Evolutionary conservation across 2,888 invertebrate genomes (phyloP), one percentile per base, ranked within the genome.

Genomic region (Pasiphila rectangulata): DNA sequence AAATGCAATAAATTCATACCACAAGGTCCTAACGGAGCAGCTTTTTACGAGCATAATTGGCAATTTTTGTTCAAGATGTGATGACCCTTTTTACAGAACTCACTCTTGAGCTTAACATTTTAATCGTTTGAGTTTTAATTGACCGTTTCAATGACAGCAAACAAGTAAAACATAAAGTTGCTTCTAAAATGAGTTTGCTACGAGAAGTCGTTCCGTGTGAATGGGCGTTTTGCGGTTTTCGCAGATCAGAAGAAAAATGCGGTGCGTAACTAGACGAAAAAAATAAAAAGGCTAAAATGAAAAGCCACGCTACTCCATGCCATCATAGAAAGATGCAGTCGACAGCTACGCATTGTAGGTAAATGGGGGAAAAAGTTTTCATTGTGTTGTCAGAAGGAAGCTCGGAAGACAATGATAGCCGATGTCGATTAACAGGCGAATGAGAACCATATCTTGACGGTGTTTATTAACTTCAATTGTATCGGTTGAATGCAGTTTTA

Each of bases 391-490:
- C 74, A 47, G 69, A 72, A 76, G 81, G 84, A 82, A 83, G 74
- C 69, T 65, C 62, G 49, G 63, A 81, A 86, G 78, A 85, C 83
- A 86, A 87, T 85, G 83, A 80, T 79, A 77, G 70, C 69, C 44
- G 30, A 50, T 46, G 64, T 69, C 74, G 76, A 79, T 82, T 79
- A 78, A 76, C 70, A 61, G 75, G 73, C 75, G 73, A 80, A 79
- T 85, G 83, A 79, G 83, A 83, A 83, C 72, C 68, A 72, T 77
- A 79, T 72, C 69, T 69, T 67, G 68, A 64, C 66, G 69, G 74
- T 72, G 70, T 77, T 80, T 81, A 83, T 81, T 77, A 52, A 77
- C 77, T 79, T 79, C 82, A 85, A 83, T 86, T 83, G 81, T 83
- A 81, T 79, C 80, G 77, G 69, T 71, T 76, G 70, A 76, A 78